These are phyloP conservation scores for Eupleurogrammus muticus DNA, from an alignment of 2,797 vertebrate species.

Conservation along the genomic window DNA sequence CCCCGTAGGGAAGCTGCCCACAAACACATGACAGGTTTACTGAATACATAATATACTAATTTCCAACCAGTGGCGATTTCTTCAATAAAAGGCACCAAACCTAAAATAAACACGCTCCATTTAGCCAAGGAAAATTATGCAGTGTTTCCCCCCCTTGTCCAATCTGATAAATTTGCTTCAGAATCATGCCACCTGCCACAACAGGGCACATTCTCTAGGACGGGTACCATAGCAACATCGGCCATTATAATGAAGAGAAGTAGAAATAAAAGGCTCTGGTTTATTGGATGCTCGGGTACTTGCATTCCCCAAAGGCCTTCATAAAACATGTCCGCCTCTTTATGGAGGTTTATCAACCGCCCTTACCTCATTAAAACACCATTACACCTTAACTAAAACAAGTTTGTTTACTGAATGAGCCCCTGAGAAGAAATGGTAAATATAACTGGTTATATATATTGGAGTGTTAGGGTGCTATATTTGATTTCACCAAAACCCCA, in stretches of 20 bases:
- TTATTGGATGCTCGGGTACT: conserved; percentile 54
- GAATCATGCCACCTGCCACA: conserved; percentile 50
- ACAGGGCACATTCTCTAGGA: conserved; percentile 58
- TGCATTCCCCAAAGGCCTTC: conserved; percentile 58
- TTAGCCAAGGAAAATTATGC: conserved; percentile 5
- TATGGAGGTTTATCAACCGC: conserved; percentile 24
- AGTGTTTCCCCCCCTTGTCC: conserved; percentile 4
- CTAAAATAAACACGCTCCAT: background rate
- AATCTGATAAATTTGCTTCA: conserved; percentile 52
- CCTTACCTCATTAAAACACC: conserved; percentile 60
- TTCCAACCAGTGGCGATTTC: background rate
- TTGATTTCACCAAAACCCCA: conserved; percentile 16
- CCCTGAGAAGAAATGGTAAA: background rate
- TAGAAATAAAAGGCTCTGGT: conserved; percentile 54
- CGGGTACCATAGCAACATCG: conserved; percentile 74
- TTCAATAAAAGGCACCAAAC: conserved; percentile 5
- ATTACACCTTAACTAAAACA: conserved; percentile 59
- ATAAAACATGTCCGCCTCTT: conserved; percentile 55
- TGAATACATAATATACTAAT: background rate
- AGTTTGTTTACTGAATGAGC: conserved; percentile 20
- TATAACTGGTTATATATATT: conserved; percentile 1
- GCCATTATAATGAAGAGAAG: conserved; percentile 57
- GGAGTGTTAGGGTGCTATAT: background rate
- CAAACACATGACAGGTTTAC: conserved; percentile 14
- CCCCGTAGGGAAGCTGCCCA: conserved; percentile 25